Evolutionary conservation across 2,113 vertebrate species (phyloP).

Genomic region (Hymenochirus boettgeri): DNA sequence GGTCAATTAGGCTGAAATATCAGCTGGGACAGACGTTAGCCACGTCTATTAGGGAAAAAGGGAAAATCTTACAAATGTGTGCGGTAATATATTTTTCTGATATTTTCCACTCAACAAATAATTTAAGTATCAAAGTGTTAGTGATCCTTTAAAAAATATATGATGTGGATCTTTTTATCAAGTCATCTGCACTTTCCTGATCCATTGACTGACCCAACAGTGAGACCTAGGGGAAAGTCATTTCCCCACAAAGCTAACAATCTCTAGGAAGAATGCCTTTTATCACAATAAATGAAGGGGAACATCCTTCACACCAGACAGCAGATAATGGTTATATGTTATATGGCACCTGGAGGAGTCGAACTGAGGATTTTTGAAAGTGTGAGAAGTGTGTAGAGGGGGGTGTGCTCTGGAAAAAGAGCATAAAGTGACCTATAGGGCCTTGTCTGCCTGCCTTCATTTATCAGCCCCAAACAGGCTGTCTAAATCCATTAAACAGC

Average conservation of each 20-base stretch:
- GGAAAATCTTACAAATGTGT: too few relatives aligned
- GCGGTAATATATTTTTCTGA: too few relatives aligned
- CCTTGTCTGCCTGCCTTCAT: constrained; percentile 14
- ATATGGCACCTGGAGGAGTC: constrained; percentile 38
- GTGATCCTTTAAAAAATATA: too few relatives aligned
- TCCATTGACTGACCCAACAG: too few relatives aligned
- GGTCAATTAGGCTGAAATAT: too few relatives aligned
- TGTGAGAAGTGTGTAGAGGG: constrained; percentile 21
- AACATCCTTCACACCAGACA: constrained; percentile 7
- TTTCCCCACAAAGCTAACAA: background rate
- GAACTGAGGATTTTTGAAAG: constrained; percentile 25
- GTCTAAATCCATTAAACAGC: constrained; percentile 37
- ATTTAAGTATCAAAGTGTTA: too few relatives aligned
- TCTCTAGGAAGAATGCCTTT: background rate
- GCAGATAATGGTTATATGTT: constrained; percentile 10
- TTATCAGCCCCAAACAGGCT: constrained; percentile 36
- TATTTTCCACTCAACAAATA: too few relatives aligned
- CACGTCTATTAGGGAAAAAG: too few relatives aligned
- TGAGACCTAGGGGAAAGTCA: too few relatives aligned
- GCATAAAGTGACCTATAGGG: constrained; percentile 14
- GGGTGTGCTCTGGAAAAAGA: constrained; percentile 15
- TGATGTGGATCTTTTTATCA: too few relatives aligned
- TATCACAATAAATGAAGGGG: constrained; percentile 2
- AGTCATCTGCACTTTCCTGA: too few relatives aligned
- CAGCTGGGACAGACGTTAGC: too few relatives aligned